A percentile compares a stretch with the other conserved stretches of the same genome.
Conservation (phyloP, 2,113 vertebrate genomes). For the Nothoprocta perdicaria region DNA sequence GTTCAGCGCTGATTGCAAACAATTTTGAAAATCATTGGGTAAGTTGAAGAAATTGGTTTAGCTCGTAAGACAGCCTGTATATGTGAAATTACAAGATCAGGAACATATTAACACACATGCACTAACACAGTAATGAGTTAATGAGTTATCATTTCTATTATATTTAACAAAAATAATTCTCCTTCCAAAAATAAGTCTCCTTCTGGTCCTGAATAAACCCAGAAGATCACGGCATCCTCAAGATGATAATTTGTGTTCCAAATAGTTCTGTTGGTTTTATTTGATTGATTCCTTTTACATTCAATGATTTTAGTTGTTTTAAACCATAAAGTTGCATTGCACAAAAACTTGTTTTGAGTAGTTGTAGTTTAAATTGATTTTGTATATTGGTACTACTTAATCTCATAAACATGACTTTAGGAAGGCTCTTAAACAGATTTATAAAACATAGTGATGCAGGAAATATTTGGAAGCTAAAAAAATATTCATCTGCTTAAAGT, state of each 20-base stretch:
- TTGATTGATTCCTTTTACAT: neutral
- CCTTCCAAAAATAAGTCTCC: neutral
- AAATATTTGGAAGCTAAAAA: neutral
- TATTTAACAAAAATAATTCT: neutral
- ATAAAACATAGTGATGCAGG: neutral
- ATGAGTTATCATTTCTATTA: neutral
- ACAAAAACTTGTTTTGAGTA: neutral
- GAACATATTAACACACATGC: accelerated
- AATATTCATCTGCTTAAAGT: neutral
- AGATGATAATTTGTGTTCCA: neutral
- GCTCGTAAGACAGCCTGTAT: neutral
- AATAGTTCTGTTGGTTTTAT: neutral
- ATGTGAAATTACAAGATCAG: neutral
- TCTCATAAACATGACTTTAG: neutral
- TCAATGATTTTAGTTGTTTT: neutral
- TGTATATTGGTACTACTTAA: neutral
- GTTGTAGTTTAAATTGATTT: neutral
- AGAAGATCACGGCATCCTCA: neutral
- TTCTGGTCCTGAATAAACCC: neutral
- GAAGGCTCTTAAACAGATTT: neutral
- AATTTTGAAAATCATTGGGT: slow-evolving; percentile 95
- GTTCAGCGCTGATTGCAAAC: slow-evolving; percentile 85
- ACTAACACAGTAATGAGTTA: neutral
- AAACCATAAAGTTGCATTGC: neutral
- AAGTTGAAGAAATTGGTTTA: slow-evolving; percentile 36